Percentiles rank a stretch among this genome's conserved stretches.
Evolutionary conservation across 1,140 invertebrate species (phyloP).

Genomic region (Elymnias hypermnestra): DNA sequence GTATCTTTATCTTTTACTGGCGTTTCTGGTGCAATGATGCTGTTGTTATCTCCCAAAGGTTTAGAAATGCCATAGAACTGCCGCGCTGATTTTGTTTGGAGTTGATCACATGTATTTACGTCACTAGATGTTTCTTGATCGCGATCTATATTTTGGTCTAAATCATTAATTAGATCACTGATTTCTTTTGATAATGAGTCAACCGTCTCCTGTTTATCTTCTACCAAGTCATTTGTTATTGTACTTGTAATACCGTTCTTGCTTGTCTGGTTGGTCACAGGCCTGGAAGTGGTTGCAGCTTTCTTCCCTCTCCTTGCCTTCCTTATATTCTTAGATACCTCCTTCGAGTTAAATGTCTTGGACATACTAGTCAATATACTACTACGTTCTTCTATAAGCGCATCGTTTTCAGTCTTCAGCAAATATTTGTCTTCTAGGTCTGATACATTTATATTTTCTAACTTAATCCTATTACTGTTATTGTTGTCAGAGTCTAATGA

Average conservation of each 20-base stretch:
- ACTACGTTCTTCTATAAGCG: conserved; percentile 67
- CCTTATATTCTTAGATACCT: conserved; percentile 65
- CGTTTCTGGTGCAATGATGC: conserved; percentile 51
- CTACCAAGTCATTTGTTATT: conserved; percentile 36
- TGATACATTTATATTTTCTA: conserved; percentile 63
- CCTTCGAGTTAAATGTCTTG: conserved; percentile 68
- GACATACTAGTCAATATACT: conserved; percentile 72
- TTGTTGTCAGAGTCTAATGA: conserved; percentile 73
- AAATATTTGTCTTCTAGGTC: conserved; percentile 64
- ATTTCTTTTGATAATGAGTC: conserved; percentile 67
- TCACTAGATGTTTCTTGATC: conserved; percentile 52
- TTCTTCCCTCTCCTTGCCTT: conserved; percentile 60
- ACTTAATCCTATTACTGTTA: conserved; percentile 73
- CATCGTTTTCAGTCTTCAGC: conserved; percentile 68
- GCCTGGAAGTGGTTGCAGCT: conserved; percentile 36
- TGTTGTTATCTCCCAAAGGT: conserved; percentile 54
- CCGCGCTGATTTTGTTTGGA: conserved; percentile 48
- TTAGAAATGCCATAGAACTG: conserved; percentile 57
- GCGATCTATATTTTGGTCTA: conserved; percentile 60
- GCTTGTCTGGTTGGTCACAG: conserved; percentile 20
- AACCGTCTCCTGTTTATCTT: conserved; percentile 56
- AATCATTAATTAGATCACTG: conserved; percentile 59
- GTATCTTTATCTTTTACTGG: conserved; percentile 68
- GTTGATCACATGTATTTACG: conserved; percentile 34
- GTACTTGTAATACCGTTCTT: conserved; percentile 41